Base-by-base conservation (phyloP, 2,888 invertebrate genomes). In the Chymomyza procnemis region DNA sequence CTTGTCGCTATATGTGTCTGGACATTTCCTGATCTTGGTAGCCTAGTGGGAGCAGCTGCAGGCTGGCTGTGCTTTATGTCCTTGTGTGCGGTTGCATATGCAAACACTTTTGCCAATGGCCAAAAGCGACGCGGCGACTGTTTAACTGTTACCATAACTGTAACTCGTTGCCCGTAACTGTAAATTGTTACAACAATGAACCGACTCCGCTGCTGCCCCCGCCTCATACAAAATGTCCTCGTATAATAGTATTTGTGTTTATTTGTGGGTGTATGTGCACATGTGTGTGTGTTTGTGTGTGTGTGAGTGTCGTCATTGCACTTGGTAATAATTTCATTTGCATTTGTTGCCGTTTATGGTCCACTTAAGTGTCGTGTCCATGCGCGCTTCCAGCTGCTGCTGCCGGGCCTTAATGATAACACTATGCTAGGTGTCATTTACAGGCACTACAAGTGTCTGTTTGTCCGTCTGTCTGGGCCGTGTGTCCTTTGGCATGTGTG, bases 261-360 rank as follows among this genome's bases (percentile, higher is more conserved):
- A 12, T 41, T 41, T 41, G 34, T 3, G 34, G 1, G 34, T 41
- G 34, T 1, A 12, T 12, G 34, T 34, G 34, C 3, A 12, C 12
- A 8, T 34, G 34, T 34, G 34, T 34, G 34, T 34, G 34, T 3
- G 34, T 41, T 9, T 41, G 34, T 12, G 12, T 12, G 6, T 5
- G 34, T 5, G 34, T 1, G 34, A 2, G 14, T 50, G 48, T 18
- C 48, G 18, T 18, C 18, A 54, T 57, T 62, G 52, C 61, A 52
- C 73, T 48, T 54, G 63, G 59, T 71, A 68, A 83, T 81, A 85
- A 81, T 85, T 80, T 71, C 72, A 85, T 81, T 81, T 80, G 83
- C 85, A 85, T 81, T 81, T 73, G 79, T 81, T 81, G 79, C 80
- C 85, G 80, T 82, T 85, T 81, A 85, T 81, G 78, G 78, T 76